Base-by-base conservation (phyloP, 2,113 vertebrate genomes). In the Henicopernis longicauda region DNA sequence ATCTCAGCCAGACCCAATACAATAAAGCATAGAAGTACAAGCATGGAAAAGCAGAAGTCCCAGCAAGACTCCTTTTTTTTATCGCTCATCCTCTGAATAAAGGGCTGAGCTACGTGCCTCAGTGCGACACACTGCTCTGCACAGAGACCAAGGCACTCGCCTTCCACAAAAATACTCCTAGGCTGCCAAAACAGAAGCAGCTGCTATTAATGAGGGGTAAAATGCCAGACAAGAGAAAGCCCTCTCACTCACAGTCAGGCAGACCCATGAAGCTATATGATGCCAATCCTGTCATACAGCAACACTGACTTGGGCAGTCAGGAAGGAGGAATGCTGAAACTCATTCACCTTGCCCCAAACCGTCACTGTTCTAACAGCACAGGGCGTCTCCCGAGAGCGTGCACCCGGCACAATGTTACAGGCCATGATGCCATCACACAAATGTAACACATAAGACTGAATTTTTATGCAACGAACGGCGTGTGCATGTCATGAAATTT, bases 341-440 rank as follows among this genome's bases (percentile, higher is more conserved):
- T 26, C 36, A 7, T 7, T 14, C 12, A 12, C 21, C 40, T 16
- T 34, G 38, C 65, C 66, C 79, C 6, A 44, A 25, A 29, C 4
- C 3, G 10, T 34, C 29, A 4, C 54, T 0, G 7, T 14, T 31
- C 20, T 8, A 21, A 44, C 21, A 25, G 82, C 18, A 15, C 16
- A 13, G 62, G 27, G 11, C 0, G 2, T 32, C 45, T n/a, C 66
- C 77, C 61, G 10, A 7, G 26, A 50, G 13, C 0, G 1, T 10
- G 26, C 32, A 20, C 8, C 9, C 0, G 0, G 34, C n/a, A 59
- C 26, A 11, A 13, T 0, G 0, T 8, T 23, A 27, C 27, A 27
- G 65, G 29, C n/a, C 40, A 45, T 0, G 2, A 31, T 5, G 44
- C 20, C 61, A 14, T 15, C 77, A 22, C 42, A 58, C 27, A 69